phyloP scores from a whole-genome alignment of 2,797 vertebrate genomes.

The Mareca strepera region DNA sequence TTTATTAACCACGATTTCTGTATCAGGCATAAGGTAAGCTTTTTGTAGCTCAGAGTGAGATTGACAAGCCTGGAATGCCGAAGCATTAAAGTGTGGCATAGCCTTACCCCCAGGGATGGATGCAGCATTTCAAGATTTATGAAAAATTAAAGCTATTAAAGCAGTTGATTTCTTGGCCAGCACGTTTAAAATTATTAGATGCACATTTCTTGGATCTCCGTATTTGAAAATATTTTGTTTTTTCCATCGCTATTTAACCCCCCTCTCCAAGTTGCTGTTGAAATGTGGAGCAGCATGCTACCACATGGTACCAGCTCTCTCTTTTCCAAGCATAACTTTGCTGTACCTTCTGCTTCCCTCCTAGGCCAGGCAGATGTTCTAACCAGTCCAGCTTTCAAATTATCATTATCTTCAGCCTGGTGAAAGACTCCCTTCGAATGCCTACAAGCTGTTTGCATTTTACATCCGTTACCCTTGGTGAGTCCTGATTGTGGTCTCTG shows the following conservation, averaged over 20 bases:
- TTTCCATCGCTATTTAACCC: neutral
- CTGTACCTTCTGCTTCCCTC: neutral
- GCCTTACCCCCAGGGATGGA: neutral
- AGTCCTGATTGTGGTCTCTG: neutral
- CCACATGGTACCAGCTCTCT: neutral
- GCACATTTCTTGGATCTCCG: neutral
- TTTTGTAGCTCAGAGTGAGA: neutral
- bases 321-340: neutral
- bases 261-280: neutral
- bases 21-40: neutral
- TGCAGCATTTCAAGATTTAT: neutral
- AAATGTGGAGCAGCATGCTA: neutral
- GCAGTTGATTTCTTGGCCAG: neutral
- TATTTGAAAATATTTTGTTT: neutral
- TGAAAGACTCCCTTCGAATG: neutral
- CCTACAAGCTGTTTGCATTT: neutral
- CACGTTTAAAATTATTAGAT: neutral
- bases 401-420: neutral
- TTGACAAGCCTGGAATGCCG: fast-evolving
- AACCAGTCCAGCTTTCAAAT: neutral
- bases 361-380: neutral
- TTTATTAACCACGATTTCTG: neutral
- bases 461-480: fast-evolving
- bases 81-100: neutral
- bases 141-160: neutral